Evolutionary conservation across 2,888 invertebrate species (phyloP).

Genomic region (Clivina fossor): DNA sequence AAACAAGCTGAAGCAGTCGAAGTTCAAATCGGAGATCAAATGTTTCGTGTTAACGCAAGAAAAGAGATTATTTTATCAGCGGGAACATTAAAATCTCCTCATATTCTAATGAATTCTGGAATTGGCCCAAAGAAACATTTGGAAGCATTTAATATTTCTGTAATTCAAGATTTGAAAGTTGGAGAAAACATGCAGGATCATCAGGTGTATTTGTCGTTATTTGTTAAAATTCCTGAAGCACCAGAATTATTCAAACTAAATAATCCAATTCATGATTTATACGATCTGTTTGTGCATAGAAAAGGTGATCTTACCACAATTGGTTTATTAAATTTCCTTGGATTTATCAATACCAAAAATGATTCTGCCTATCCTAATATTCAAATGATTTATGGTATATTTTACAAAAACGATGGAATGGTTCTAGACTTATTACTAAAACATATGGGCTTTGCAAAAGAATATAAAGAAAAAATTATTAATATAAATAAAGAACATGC

Average conservation of each 20-base stretch:
- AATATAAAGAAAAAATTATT: no score
- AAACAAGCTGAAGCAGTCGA: conserved; percentile 50
- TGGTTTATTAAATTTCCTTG: conserved; percentile 54
- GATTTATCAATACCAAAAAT: conserved; percentile 54
- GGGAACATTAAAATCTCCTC: conserved; percentile 66
- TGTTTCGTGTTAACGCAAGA: conserved; percentile 49
- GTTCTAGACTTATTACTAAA: conserved; percentile 7
- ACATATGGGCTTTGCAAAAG: background rate
- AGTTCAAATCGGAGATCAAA: conserved; percentile 44
- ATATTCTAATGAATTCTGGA: conserved; percentile 63
- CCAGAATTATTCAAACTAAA: conserved; percentile 22
- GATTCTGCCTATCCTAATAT: conserved; percentile 60
- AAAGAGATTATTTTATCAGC: conserved; percentile 62
- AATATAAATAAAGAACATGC: conserved; percentile 48
- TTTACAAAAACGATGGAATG: conserved; percentile 48
- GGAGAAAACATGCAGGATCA: conserved; percentile 55
- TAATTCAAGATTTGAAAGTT: conserved; percentile 52
- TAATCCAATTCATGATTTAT: conserved; percentile 42
- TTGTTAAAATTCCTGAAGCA: conserved; percentile 8
- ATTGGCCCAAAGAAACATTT: conserved; percentile 53
- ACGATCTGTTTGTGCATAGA: conserved; percentile 56
- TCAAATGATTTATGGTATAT: conserved; percentile 55
- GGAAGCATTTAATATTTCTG: conserved; percentile 46
- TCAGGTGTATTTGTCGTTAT: conserved; percentile 32
- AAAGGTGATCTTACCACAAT: conserved; percentile 56